Percentiles rank a stretch among this genome's conserved stretches.
Conservation (phyloP, 2,113 vertebrate genomes). For the Poeciliopsis occidentalis region DNA sequence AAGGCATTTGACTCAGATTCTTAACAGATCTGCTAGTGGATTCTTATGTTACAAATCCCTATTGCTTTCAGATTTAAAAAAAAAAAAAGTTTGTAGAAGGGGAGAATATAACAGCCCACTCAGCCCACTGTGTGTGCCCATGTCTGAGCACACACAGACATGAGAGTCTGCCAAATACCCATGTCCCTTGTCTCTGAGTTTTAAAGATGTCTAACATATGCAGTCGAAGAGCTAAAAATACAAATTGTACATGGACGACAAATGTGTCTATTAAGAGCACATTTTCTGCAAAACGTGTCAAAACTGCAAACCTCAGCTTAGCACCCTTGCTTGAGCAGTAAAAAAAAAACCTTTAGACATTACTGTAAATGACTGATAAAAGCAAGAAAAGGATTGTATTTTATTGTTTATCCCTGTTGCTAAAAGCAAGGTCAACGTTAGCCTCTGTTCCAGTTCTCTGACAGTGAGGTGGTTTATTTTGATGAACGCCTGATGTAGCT, state of each 20-base stretch:
- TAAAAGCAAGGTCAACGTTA: constrained; percentile 66
- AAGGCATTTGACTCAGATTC: not conserved
- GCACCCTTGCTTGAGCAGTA: constrained; percentile 22
- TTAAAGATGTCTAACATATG: constrained; percentile 58
- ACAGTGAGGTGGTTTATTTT: constrained; percentile 73
- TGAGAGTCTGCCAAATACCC: constrained; percentile 70
- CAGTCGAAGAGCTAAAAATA: constrained; percentile 44
- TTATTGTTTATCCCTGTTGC: constrained; percentile 26
- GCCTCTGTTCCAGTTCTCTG: constrained; percentile 54
- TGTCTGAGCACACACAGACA: constrained; percentile 44
- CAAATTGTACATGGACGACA: constrained; percentile 13
- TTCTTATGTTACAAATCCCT: constrained; percentile 33
- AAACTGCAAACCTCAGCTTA: constrained; percentile 35
- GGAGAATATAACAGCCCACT: constrained; percentile 63
- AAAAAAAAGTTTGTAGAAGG: constrained; percentile 51
- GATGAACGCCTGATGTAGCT: constrained; percentile 65
- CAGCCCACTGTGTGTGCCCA: constrained; percentile 17
- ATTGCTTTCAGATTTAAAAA: constrained; percentile 42
- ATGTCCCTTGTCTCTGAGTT: constrained; percentile 56
- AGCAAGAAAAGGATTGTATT: constrained; percentile 40
- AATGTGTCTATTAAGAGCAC: constrained; percentile 30
- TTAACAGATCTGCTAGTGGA: not conserved
- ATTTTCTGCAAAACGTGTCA: constrained; percentile 16
- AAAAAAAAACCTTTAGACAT: constrained; percentile 29
- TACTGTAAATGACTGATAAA: constrained; percentile 45